Percentiles rank a stretch among this genome's conserved stretches.
Conservation (phyloP, 2,888 invertebrate genomes). For the Cephus sareptanus region DNA sequence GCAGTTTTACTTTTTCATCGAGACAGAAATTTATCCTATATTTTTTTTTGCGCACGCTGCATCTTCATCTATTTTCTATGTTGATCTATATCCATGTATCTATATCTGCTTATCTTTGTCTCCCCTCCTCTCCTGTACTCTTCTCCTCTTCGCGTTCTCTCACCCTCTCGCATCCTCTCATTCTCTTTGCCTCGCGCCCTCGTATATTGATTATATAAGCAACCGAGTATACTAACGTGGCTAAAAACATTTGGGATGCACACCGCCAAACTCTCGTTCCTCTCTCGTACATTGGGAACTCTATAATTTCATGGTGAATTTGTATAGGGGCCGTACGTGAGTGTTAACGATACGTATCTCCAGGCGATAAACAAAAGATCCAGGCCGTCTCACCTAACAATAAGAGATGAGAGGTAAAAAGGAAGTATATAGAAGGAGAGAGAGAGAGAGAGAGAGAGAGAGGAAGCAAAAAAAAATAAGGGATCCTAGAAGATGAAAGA, state of each 20-base stretch:
- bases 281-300: not conserved
- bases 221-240: slow-evolving; percentile 58
- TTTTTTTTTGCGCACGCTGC: slow-evolving; percentile 24
- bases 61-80: slow-evolving; percentile 13
- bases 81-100: not conserved
- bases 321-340: slow-evolving; percentile 8
- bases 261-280: slow-evolving; percentile 8
- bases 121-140: slow-evolving; percentile 8
- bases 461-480: not conserved
- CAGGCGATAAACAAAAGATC: not conserved
- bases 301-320: not conserved
- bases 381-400: not conserved
- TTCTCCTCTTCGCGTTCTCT: slow-evolving; percentile 15
- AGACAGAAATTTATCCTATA: slow-evolving; percentile 20
- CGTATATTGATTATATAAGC: slow-evolving; percentile 64
- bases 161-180: slow-evolving; percentile 22
- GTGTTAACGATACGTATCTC: slow-evolving; percentile 34
- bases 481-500: not conserved
- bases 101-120: slow-evolving; percentile 9
- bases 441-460: slow-evolving; percentile 4
- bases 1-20: slow-evolving; percentile 49
- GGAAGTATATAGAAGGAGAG: slow-evolving; percentile 5
- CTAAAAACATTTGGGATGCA: slow-evolving; percentile 53
- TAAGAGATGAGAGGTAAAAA: not conserved
- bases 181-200: slow-evolving; percentile 37